Evolutionary conservation across 64 coral and sea anemone genomes (phyloP), one percentile per base, ranked within the genome.

Genomic region (Pachyseris speciosa): DNA sequence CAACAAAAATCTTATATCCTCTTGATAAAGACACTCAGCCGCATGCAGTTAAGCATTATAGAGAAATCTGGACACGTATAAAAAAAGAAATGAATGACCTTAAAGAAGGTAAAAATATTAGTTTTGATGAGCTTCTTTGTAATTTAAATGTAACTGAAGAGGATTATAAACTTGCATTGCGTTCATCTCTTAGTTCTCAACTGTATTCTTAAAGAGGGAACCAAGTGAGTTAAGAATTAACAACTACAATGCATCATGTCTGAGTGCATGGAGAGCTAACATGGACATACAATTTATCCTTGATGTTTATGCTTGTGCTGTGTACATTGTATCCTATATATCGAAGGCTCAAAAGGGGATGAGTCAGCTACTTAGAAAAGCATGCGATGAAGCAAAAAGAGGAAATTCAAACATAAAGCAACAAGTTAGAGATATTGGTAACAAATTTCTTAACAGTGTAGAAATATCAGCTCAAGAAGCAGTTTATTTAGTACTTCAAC

Each of bases 191-290:
- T 29, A 72, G 53, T 87, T 42, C 4, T 40, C 85, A 26, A 87
- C 85, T 53, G 38, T 87, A 3, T 87, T 87, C 34, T 73, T 87
- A 47, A 87, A 87, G 70, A 87, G 85, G 22, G n/a, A 87, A 17
- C 67, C 85, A 28, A 74, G 50, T 87, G 85, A 87, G 34, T 41
- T 87, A 87, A 71, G 85, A 41, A 52, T 87, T 48, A 87, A 72
- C 45, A 47, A 87, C 40, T 84, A 84, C n/a, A 84, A 64, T 15
- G 2, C 31, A 37, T 26, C 28, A 63, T 84, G 49, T 67, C 32
- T 84, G 19, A 32, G 31, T 37, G 80, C 52, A 84, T 84, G 61
- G 80, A 84, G 47, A 30, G 51, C 78, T 37, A 73, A 73, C 31
- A 37, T 73, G 75, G 41, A 79, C 26, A 79, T 79, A 5, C 75